Conservation (phyloP, 37 sponge, comb jelly and placozoan genomes). For the Oopsacas minuta region DNA sequence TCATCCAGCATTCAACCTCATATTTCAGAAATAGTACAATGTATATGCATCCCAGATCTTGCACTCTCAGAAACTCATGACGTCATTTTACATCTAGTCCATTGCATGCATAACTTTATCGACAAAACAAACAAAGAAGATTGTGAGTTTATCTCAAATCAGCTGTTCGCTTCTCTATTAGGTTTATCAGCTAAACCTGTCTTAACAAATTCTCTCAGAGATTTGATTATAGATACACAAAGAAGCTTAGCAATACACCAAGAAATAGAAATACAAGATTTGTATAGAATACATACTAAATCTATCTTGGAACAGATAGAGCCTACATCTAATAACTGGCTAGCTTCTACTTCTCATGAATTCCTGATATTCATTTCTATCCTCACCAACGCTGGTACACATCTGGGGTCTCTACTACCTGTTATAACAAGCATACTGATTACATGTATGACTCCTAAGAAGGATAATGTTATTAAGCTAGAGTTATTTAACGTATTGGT, state of each 20-base stretch:
- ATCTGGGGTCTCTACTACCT: not conserved
- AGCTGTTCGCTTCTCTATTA: not conserved
- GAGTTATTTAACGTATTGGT: not conserved
- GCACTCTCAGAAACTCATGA: constrained; percentile 9
- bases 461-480: not conserved
- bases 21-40: not conserved
- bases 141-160: not conserved
- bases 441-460: not conserved
- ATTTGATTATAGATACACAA: not conserved
- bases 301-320: not conserved
- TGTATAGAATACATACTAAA: not conserved
- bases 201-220: not conserved
- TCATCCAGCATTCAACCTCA: not conserved
- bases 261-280: not conserved
- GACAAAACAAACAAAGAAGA: not conserved
- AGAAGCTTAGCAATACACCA: not conserved
- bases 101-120: not conserved
- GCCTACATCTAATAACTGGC: not conserved
- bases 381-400: not conserved
- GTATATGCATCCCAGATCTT: not conserved
- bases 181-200: not conserved
- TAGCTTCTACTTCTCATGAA: not conserved
- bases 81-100: not conserved
- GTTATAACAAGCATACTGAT: not conserved
- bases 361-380: not conserved